A percentile compares a stretch with the other conserved stretches of the same genome.
phyloP scores from a whole-genome alignment of 2,797 vertebrate species.

The Eulemur albifrons region DNA sequence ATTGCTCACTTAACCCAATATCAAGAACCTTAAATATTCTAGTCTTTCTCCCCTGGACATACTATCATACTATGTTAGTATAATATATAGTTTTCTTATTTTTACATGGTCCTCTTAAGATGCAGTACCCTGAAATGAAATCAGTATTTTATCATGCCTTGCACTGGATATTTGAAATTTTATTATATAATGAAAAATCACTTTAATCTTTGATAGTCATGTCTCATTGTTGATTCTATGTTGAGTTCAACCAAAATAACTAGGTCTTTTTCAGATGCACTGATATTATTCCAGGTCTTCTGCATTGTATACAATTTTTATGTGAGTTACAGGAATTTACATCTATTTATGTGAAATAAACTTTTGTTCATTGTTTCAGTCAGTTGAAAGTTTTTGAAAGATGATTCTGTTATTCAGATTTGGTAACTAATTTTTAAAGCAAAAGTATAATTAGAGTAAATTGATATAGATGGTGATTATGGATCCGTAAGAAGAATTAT shows the following conservation, averaged over 20 bases:
- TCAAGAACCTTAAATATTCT: background rate
- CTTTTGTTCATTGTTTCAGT: background rate
- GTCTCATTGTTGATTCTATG: background rate
- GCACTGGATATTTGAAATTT: background rate
- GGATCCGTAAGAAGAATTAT: background rate
- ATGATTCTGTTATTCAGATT: background rate
- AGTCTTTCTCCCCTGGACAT: background rate
- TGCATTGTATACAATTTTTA: background rate
- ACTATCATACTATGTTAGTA: background rate
- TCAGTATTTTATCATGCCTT: background rate
- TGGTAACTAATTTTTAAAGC: background rate
- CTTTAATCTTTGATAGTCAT: background rate
- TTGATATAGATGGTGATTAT: background rate
- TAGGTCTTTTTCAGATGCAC: background rate
- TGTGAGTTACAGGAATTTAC: slow-evolving; percentile 18
- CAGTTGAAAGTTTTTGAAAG: background rate
- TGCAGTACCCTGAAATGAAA: background rate
- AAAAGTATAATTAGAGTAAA: background rate
- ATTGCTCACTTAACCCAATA: background rate
- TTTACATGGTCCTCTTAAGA: background rate
- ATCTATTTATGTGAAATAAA: background rate
- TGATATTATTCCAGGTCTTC: background rate
- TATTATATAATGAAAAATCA: background rate
- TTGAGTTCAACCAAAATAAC: background rate
- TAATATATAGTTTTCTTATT: background rate